Evolutionary conservation across 2,113 vertebrate genomes (phyloP), one percentile per base, ranked within the genome.

Genomic region (Sylvilagus bachmani): DNA sequence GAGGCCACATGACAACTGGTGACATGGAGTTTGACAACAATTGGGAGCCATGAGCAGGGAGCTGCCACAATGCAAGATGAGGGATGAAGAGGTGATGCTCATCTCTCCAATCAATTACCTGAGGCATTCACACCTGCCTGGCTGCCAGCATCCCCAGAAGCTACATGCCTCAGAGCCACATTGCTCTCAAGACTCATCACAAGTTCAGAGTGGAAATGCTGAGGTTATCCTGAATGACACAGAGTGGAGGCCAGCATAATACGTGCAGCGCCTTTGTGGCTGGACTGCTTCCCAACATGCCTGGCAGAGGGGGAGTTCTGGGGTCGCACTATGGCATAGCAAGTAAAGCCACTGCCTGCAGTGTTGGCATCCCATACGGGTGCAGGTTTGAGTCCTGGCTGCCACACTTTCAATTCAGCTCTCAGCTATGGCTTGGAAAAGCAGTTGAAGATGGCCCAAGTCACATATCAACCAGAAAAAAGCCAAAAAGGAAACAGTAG

Each of bases 161-260:
- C 31, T 66, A 73, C 74, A 74, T 66, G 49, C 49, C 80, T 55
- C 38, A 1, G 8, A 8, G 29, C 51, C 8, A 58, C 55, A 58
- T 16, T 4, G 14, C 55, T 58, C 55, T 17, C 19, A 58, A 14
- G 14, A 58, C 13, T 14, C 55, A 6, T 17, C 19, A 19, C 19
- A 19, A 58, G 55, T 19, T 58, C 5, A 19, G 55, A 58, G 55
- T 17, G 17, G 14, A 58, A 58, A 14, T 78, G 49, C 53, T 70
- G 75, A 64, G 81, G 75, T 81, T 90, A 62, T 81, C 87, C 75
- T 74, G 36, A 74, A 8, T 31, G 61, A 93, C 51, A 74, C 31
- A n/a, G 74, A 38, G 61, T 36, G 31, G 51, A 51, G 51, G 19
- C 5, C 2, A 67, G 69, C 0, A 3, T 6, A 31, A 33, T 51